Percentiles rank a stretch among this genome's conserved stretches.
Evolutionary conservation across 2,113 vertebrate genomes (phyloP).

Genomic region (Amazona vittata): DNA sequence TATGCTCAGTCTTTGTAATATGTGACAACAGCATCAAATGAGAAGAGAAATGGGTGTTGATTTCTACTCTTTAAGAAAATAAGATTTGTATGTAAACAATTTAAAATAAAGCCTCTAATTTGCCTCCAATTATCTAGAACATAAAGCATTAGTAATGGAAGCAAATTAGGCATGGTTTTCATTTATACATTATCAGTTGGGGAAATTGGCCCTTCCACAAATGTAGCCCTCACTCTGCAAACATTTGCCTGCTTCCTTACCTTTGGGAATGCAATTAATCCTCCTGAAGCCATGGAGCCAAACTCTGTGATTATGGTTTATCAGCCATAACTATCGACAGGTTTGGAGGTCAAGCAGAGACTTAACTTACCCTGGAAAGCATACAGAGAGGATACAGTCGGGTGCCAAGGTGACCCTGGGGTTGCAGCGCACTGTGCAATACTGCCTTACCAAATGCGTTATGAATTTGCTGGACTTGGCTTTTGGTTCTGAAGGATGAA

Average conservation of each 20-base stretch:
- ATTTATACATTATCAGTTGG: constrained; percentile 23
- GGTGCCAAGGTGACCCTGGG: neutral
- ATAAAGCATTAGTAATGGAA: constrained; percentile 45
- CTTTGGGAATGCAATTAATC: constrained; percentile 18
- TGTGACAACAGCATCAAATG: constrained; percentile 63
- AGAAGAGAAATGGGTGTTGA: constrained; percentile 44
- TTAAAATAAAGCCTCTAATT: constrained; percentile 71
- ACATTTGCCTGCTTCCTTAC: constrained; percentile 13
- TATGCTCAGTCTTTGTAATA: constrained; percentile 60
- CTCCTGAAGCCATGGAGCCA: neutral
- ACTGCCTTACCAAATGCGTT: neutral
- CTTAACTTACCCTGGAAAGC: neutral
- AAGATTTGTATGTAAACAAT: constrained; percentile 68
- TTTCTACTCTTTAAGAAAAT: constrained; percentile 70
- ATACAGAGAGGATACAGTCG: neutral
- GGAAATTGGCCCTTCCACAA: constrained; percentile 31
- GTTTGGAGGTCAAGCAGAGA: neutral
- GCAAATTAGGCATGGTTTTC: constrained; percentile 41
- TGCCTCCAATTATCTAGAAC: constrained; percentile 30
- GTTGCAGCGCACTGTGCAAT: neutral
- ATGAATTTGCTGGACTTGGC: neutral
- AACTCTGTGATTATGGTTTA: neutral
- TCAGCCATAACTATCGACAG: neutral
- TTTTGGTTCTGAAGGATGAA: neutral
- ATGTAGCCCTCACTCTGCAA: neutral